phyloP scores from a whole-genome alignment of 2,888 invertebrate species.

The Parnassius smintheus region DNA sequence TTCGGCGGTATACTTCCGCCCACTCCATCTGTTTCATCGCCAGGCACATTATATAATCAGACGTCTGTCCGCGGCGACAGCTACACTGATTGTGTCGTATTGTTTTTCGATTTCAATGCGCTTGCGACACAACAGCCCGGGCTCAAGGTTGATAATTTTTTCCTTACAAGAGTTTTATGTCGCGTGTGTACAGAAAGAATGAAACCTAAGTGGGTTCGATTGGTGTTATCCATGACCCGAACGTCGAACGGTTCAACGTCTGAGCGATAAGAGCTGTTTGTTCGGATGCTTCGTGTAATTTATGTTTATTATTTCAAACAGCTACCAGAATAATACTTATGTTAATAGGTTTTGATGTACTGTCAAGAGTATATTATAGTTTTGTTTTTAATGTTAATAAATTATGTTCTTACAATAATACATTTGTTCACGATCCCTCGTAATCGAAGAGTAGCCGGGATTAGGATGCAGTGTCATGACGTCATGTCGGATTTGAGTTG shows the following conservation, averaged over 20 bases:
- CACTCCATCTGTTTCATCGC: slow-evolving; percentile 69
- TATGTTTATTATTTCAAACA: background rate
- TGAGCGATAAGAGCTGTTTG: slow-evolving; percentile 20
- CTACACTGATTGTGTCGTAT: slow-evolving; percentile 40
- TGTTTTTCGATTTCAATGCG: slow-evolving; percentile 39
- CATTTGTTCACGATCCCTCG: too few species aligned
- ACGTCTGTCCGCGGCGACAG: slow-evolving; percentile 33
- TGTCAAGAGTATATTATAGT: too few species aligned
- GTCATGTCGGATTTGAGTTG: too few species aligned
- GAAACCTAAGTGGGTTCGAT: slow-evolving; percentile 40
- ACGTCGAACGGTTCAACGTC: slow-evolving; percentile 31
- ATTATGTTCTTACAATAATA: too few species aligned
- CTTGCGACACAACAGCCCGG: slow-evolving; percentile 46
- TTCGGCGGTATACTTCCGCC: slow-evolving; percentile 62
- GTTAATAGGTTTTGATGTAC: too few species aligned
- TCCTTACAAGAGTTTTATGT: slow-evolving; percentile 41
- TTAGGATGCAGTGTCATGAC: too few species aligned
- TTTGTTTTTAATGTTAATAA: too few species aligned
- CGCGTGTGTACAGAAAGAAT: slow-evolving; percentile 44
- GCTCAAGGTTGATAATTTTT: slow-evolving; percentile 53
- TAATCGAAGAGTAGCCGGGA: too few species aligned
- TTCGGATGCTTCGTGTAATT: slow-evolving; percentile 3
- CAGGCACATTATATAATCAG: slow-evolving; percentile 56
- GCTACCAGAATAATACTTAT: background rate
- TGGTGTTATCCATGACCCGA: slow-evolving; percentile 49